Base-by-base conservation (phyloP, 1,140 invertebrate genomes). In the Holotrichia oblita region DNA sequence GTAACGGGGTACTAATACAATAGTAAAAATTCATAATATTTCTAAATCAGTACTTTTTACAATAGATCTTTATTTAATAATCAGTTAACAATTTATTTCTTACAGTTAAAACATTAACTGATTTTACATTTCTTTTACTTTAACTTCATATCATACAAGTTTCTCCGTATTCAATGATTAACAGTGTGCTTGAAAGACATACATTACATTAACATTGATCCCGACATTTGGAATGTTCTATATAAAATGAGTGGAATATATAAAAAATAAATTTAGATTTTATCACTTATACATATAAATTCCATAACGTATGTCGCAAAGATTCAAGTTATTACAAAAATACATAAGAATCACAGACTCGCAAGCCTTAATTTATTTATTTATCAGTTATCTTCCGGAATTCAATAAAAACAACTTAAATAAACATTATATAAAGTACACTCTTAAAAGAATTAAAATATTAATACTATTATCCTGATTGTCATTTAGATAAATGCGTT, bases 1-100 rank as follows among this genome's bases (percentile, higher is more conserved):
- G 73, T 74, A 74, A 74, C 41, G 73, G 73, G 22, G 20, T 24
- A 74, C 73, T 74, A 41, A 74, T 69, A 69, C n/a, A 74, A 41
- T 74, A 74, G 73, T 42, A 74, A 74, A 73, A 40, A 69, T 14
- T 22, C 20, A 69, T 12, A 3, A 27, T 69, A 24, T 27, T 34
- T 69, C 34, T 22, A 41, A 42, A 74, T 74, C 73, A 74, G 73
- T 44, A 74, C 61, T 69, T 69, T 69, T 69, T 69, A 69, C 61
- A 69, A 69, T 69, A 69, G 61, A 69, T 27, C 27, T 69, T 69
- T 34, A 22, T 20, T 69, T 69, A 69, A 34, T 27, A 69, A 69
- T 69, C 61, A 55, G 48, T 55, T 55, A 55, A 55, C 48, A 55
- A 55, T 55, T 55, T 55, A 55, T 55, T n/a, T 55, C 48, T 55